These are phyloP conservation scores for Caenorhabditis doughertyi DNA, from an alignment of 2,888 invertebrate species.

Conservation along the genomic window DNA sequence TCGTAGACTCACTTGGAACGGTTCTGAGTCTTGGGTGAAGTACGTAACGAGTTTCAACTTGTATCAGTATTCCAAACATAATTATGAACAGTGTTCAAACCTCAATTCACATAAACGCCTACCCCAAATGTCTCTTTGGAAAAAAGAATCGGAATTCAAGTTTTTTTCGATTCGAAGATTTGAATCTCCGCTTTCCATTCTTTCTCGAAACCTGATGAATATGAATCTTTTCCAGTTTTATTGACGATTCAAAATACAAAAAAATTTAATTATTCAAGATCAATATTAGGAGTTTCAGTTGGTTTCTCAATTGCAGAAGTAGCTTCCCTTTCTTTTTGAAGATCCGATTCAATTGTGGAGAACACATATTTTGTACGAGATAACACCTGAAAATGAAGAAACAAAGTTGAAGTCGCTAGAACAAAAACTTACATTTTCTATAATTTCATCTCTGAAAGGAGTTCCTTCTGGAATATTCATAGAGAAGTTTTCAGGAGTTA, in stretches of 20 bases:
- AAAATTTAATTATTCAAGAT: background rate
- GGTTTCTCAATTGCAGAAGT: background rate
- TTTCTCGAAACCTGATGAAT: background rate
- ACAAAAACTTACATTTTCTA: slow-evolving; percentile 7
- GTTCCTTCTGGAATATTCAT: background rate
- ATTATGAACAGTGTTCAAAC: too few species aligned
- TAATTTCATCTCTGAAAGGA: slow-evolving; percentile 5
- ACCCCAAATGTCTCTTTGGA: too few species aligned
- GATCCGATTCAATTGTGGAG: background rate
- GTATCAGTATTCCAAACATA: too few species aligned
- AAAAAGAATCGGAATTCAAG: too few species aligned
- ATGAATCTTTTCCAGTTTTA: background rate
- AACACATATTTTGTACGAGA: background rate
- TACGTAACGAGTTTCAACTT: too few species aligned
- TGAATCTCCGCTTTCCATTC: too few species aligned
- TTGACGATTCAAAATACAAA: background rate
- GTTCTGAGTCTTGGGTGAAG: too few species aligned
- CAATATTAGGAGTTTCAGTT: too few species aligned
- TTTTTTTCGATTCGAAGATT: too few species aligned
- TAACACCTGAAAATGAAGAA: background rate
- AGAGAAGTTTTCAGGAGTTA: slow-evolving; percentile 7
- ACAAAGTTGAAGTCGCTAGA: background rate
- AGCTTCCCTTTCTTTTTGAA: background rate
- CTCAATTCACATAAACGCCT: too few species aligned
- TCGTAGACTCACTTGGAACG: too few species aligned